Conservation (phyloP, 92 coral and sea anemone species). For the Phenganax marumi region DNA sequence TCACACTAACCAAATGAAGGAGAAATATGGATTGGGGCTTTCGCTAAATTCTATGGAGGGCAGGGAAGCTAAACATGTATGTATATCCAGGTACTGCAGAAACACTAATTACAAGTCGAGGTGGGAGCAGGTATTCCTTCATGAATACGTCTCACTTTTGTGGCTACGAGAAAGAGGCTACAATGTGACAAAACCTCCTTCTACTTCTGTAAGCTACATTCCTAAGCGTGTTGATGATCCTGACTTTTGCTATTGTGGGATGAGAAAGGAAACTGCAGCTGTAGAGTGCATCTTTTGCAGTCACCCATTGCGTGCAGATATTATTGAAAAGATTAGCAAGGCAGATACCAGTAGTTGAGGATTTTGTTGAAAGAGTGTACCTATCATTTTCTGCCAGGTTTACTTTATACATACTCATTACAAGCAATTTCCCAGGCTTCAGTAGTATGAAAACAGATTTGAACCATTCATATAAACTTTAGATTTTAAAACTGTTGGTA, state of each 20-base stretch:
- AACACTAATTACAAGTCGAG: not conserved
- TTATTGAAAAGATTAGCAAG: not conserved
- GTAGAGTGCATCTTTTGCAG: not conserved
- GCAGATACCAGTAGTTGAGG: constrained; percentile 7
- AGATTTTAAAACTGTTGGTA: not conserved
- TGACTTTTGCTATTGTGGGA: not conserved
- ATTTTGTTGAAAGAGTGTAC: not conserved
- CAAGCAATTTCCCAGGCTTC: not conserved
- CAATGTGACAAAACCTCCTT: not conserved
- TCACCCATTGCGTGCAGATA: constrained; percentile 3
- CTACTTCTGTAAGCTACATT: constrained; percentile 5
- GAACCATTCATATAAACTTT: not conserved
- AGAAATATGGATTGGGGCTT: constrained; percentile 38
- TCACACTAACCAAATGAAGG: constrained; percentile 29
- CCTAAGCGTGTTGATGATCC: constrained; percentile 11
- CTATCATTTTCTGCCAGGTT: not conserved
- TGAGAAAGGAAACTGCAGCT: not conserved
- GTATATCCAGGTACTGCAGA: not conserved
- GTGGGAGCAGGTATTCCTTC: not conserved
- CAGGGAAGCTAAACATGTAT: not conserved
- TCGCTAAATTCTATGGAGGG: not conserved
- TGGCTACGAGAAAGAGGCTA: constrained; percentile 16
- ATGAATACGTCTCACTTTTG: constrained; percentile 5
- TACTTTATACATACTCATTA: not conserved
- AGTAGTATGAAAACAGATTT: not conserved